Base-by-base conservation (phyloP, 2,888 invertebrate species). In the Arctia plantaginis region DNA sequence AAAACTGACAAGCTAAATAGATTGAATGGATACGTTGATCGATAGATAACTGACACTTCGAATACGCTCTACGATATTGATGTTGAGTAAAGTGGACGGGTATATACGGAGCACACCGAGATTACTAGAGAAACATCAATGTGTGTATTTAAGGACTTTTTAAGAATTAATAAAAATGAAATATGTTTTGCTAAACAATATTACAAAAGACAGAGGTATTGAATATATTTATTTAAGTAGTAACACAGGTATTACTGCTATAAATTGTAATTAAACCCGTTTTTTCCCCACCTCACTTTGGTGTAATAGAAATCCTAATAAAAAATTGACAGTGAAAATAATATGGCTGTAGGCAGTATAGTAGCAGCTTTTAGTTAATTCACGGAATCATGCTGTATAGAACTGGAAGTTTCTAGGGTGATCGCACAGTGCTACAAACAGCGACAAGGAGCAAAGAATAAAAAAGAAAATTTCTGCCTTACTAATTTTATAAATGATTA, bases 11-110 rank as follows among this genome's bases (percentile, higher is more conserved):
- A 68, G 55, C 72, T 65, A 74, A 75, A 77, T 81, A 81, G 79
- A 82, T 82, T 83, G 81, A 69, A 76, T 75, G 74, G 74, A 66
- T 77, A 72, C 41, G 69, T 66, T 82, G 82, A 83, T 79, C 74
- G 79, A 82, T 82, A 76, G 75, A 70, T 74, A 74, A 72, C 74
- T 74, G 74, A 71, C 74, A 71, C 51, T 66, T 74, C 27, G 51
- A 41, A 64, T 44, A 47, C 27, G 30, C 35, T 33, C 44, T 41
- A 6, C 30, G 10, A 71, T 74, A 67, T 67, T 76, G 72, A 76
- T 70, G 72, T 70, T 66, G 64, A 68, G 30, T 72, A 35, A 68
- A 72, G 65, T n/a, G 23, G 33, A 68, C 69, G 51, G 44, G 62
- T 67, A 33, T 68, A 18, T 33, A 47, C 67, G 33, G n/a, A 44